phyloP scores from a whole-genome alignment of 2,888 invertebrate species.

The Nomada fucata region DNA sequence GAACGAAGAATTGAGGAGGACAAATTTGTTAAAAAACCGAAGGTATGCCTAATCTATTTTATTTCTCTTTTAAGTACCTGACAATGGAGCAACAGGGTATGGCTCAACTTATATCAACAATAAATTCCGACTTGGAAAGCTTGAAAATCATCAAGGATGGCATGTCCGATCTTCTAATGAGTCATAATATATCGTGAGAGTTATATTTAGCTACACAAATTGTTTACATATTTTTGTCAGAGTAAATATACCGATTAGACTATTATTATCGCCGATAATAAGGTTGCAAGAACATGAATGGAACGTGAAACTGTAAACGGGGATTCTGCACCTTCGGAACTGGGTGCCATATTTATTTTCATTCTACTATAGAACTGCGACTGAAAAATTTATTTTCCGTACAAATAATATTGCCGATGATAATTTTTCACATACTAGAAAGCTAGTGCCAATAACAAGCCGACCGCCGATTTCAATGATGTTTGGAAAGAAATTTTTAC shows the following conservation, averaged over 20 bases:
- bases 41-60: neutral
- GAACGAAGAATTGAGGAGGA: neutral
- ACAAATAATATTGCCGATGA: slow-evolving; percentile 1
- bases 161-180: slow-evolving; percentile 86
- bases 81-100: slow-evolving; percentile 95
- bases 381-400: neutral
- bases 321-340: slow-evolving; percentile 20
- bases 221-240: slow-evolving; percentile 16
- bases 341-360: slow-evolving; percentile 56
- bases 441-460: neutral
- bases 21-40: neutral
- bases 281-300: slow-evolving; percentile 4
- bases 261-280: slow-evolving; percentile 26
- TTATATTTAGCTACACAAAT: slow-evolving; percentile 49
- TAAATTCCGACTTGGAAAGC: slow-evolving; percentile 91
- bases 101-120: slow-evolving; percentile 92
- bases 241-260: neutral
- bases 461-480: slow-evolving; percentile 15
- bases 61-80: slow-evolving; percentile 87
- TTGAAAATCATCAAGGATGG: slow-evolving; percentile 92
- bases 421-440: neutral
- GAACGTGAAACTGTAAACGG: neutral
- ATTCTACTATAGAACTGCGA: neutral
- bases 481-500: slow-evolving; percentile 9
- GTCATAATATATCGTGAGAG: slow-evolving; percentile 77